Percentiles rank a stretch among this genome's conserved stretches.
phyloP scores from a whole-genome alignment of 2,797 vertebrate species.

The Melanotaenia maccullochi region DNA sequence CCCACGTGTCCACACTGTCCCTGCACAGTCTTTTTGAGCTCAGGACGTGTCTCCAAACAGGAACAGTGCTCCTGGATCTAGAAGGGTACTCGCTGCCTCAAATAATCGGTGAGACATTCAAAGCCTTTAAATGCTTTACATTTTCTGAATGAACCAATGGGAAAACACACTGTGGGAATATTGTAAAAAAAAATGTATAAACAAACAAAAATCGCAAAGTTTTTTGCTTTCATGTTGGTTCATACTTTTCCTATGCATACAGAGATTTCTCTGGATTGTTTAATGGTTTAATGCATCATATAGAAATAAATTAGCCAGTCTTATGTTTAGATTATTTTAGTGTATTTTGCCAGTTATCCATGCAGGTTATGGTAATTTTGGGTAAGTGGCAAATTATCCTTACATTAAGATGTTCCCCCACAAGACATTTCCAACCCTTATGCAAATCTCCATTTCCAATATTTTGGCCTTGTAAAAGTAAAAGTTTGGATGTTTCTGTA shows the following conservation, averaged over 20 bases:
- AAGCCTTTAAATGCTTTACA: background rate
- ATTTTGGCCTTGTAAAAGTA: too few relatives aligned
- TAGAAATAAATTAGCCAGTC: background rate
- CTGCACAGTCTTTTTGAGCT: conserved; percentile 97
- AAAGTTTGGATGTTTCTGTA: too few relatives aligned
- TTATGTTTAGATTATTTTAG: background rate
- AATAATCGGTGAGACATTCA: conserved; percentile 88
- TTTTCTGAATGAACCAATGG: background rate
- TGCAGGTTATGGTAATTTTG: too few relatives aligned
- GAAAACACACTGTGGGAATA: background rate
- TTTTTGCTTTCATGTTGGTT: background rate
- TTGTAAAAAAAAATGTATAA: background rate
- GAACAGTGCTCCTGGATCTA: conserved; percentile 92
- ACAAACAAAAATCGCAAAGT: background rate
- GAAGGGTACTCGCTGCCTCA: conserved; percentile 92
- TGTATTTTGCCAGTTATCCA: background rate
- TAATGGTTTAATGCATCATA: background rate
- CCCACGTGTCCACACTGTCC: conserved; percentile 94
- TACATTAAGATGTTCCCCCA: too few relatives aligned
- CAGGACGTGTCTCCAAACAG: conserved; percentile 93
- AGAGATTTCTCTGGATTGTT: too few relatives aligned
- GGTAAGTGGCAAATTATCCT: too few relatives aligned
- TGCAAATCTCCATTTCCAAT: too few relatives aligned
- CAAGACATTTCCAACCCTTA: too few relatives aligned
- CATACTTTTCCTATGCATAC: background rate